Evolutionary conservation across 2,113 vertebrate genomes (phyloP).

Genomic region (Melanostigma gelatinosum): DNA sequence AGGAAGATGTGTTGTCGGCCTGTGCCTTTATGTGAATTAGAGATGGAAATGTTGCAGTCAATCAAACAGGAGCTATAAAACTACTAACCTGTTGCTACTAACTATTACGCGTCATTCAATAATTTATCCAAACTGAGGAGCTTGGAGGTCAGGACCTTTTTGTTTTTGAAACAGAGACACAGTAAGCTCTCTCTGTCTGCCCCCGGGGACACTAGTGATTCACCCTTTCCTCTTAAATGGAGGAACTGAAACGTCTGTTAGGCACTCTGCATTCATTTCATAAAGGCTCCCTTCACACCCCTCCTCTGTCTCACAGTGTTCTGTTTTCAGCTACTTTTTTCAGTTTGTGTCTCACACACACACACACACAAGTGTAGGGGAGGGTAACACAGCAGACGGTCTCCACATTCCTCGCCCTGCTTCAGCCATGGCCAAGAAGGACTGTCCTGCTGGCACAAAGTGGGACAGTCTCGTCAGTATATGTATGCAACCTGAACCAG

Average conservation of each 20-base stretch:
- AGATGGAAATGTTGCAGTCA: background rate
- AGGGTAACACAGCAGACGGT: constrained; percentile 11
- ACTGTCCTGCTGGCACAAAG: constrained; percentile 33
- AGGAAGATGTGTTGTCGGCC: background rate
- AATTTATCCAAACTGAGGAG: background rate
- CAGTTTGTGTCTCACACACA: constrained; percentile 9
- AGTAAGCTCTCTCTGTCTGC: background rate
- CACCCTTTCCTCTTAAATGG: constrained; percentile 71
- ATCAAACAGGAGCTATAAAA: background rate
- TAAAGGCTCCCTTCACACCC: constrained; percentile 16
- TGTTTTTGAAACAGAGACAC: constrained; percentile 37
- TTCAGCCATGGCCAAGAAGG: constrained; percentile 44
- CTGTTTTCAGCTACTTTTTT: background rate
- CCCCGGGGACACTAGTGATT: constrained; percentile 68
- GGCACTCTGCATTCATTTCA: constrained; percentile 34
- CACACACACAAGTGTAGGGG: background rate
- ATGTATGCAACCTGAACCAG: background rate
- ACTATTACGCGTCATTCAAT: background rate
- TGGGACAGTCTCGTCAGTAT: constrained; percentile 51
- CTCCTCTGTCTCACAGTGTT: constrained; percentile 11
- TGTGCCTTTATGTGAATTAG: background rate
- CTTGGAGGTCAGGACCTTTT: background rate
- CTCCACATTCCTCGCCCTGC: background rate
- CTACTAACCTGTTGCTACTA: background rate
- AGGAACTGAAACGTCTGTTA: constrained; percentile 81